Conservation (phyloP, 2,888 invertebrate species). For the Eledona agricola region DNA sequence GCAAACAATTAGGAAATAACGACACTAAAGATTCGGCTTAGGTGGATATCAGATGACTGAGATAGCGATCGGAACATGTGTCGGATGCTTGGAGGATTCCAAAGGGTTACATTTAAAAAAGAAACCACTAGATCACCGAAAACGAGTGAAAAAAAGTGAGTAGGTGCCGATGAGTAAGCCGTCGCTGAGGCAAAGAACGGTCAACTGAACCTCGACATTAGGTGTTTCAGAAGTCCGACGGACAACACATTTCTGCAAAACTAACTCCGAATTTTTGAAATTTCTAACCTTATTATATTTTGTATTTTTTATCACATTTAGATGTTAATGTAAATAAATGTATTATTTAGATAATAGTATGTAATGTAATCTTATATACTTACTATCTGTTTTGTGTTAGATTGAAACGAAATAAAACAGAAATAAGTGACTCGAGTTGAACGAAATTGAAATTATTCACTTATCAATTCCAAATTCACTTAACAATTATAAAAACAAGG, state of each 20-base stretch:
- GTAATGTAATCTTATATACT: no score
- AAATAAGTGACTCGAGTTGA: no score
- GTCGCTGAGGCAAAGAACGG: conserved; percentile 23
- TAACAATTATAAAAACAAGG: no score
- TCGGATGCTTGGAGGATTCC: conserved; percentile 38
- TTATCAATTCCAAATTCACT: no score
- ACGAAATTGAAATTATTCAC: no score
- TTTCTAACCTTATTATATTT: no score
- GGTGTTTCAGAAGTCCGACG: conserved; percentile 8
- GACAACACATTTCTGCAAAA: not conserved
- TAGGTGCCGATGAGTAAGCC: conserved; percentile 25
- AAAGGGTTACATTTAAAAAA: conserved; percentile 37
- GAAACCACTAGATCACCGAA: conserved; percentile 20
- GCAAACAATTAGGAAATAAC: conserved; percentile 24
- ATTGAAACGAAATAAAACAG: no score
- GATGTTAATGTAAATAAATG: no score
- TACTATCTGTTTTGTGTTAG: no score
- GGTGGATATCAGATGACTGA: conserved; percentile 18
- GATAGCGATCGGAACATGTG: conserved; percentile 51
- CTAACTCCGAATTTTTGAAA: not conserved
- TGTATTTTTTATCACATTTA: no score
- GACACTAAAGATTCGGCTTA: conserved; percentile 17
- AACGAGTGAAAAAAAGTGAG: conserved; percentile 14
- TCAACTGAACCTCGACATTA: conserved; percentile 12
- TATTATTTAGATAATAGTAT: no score